These are phyloP conservation scores for Pseudococcus viburni DNA, from an alignment of 2,888 invertebrate genomes.

Conservation along the genomic window DNA sequence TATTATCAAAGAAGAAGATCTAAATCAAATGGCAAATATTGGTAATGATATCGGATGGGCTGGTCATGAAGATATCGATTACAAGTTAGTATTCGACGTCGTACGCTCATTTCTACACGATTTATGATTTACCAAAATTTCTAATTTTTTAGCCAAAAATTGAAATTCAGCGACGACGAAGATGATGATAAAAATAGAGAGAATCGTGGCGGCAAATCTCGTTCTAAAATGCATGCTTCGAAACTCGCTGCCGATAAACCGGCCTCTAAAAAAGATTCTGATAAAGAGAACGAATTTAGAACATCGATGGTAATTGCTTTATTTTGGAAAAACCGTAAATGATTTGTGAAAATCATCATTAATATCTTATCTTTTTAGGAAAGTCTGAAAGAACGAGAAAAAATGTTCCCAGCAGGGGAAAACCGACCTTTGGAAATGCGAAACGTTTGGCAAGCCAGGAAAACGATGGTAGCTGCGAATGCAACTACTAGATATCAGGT, in stretches of 20 bases:
- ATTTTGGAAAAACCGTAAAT: neutral
- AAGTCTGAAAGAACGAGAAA: conserved; percentile 61
- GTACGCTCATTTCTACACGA: neutral
- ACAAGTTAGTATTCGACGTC: conserved; percentile 77
- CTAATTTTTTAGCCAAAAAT: conserved; percentile 79
- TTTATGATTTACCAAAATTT: neutral
- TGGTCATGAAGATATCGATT: conserved; percentile 92
- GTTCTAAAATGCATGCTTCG: conserved; percentile 5
- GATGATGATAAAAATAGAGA: conserved; percentile 70
- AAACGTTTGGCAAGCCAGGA: conserved; percentile 52
- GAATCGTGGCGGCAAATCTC: conserved; percentile 68
- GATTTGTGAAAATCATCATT: neutral
- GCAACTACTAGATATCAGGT: conserved; percentile 54
- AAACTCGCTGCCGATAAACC: conserved; percentile 67
- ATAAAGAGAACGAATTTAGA: conserved; percentile 60
- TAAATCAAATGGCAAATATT: conserved; percentile 92
- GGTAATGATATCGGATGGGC: conserved; percentile 93
- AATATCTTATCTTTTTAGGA: conserved; percentile 6
- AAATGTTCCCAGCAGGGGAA: conserved; percentile 20
- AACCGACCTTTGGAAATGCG: conserved; percentile 17
- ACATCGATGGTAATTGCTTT: conserved; percentile 50
- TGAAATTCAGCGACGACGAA: conserved; percentile 96
- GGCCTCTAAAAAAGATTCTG: conserved; percentile 60
- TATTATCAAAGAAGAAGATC: conserved; percentile 93
- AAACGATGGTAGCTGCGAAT: conserved; percentile 26